A percentile compares a stretch with the other conserved stretches of the same genome.
Evolutionary conservation across 2,113 vertebrate genomes (phyloP).

Genomic region (Podocnemis expansa): DNA sequence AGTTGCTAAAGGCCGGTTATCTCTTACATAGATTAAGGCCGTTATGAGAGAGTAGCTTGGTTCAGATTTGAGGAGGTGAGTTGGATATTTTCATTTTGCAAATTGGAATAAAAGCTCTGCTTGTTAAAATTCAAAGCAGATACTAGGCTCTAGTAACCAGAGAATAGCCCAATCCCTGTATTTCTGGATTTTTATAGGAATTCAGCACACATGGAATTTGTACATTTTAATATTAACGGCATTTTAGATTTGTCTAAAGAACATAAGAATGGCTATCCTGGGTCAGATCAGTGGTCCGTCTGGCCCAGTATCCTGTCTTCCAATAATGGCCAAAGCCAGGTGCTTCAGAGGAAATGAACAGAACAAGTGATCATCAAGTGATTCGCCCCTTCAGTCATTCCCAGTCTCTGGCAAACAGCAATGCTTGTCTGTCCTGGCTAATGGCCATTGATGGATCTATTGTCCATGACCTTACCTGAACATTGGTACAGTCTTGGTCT

Average conservation of each 20-base stretch:
- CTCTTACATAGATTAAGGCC: not conserved
- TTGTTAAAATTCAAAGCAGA: not conserved
- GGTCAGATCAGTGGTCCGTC: too few species aligned
- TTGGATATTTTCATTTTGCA: not conserved
- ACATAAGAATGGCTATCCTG: too few species aligned
- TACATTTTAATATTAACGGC: not conserved
- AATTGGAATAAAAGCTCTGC: not conserved
- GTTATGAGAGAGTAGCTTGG: not conserved
- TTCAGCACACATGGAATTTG: not conserved
- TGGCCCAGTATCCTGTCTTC: too few species aligned
- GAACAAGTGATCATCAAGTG: too few species aligned
- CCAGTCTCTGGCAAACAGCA: too few species aligned
- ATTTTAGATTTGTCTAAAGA: not conserved
- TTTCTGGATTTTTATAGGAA: conserved; percentile 13
- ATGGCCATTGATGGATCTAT: too few species aligned
- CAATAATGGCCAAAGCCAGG: too few species aligned
- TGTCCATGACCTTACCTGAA: too few species aligned
- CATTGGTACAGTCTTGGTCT: too few species aligned
- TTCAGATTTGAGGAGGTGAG: not conserved
- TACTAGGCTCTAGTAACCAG: not conserved
- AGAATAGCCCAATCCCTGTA: not conserved
- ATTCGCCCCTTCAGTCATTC: too few species aligned
- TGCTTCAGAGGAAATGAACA: too few species aligned
- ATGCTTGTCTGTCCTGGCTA: too few species aligned
- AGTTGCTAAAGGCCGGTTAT: not conserved